phyloP scores from a whole-genome alignment of 2,888 invertebrate species.

The Oligia latruncula region DNA sequence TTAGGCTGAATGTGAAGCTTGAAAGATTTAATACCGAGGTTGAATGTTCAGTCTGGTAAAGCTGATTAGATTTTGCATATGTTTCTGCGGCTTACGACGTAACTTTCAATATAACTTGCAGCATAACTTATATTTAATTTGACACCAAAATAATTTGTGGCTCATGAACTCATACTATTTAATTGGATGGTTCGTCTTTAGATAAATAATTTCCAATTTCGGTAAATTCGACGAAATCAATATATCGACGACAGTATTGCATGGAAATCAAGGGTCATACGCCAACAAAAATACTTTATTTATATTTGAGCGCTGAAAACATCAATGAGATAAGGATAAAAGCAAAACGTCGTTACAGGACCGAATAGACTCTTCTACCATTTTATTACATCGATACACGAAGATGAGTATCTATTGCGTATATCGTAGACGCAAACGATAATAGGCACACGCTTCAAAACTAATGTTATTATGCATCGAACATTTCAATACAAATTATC shows the following conservation, averaged over 20 bases:
- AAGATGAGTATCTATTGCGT: conserved; percentile 68
- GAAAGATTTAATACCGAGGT: conserved; percentile 61
- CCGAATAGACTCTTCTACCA: conserved; percentile 78
- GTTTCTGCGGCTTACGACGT: conserved; percentile 12
- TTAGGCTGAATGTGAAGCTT: conserved; percentile 53
- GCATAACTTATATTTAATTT: conserved; percentile 3
- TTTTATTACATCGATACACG: conserved; percentile 78
- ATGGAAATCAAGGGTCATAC: conserved; percentile 6
- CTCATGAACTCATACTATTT: not conserved
- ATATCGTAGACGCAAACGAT: conserved; percentile 66
- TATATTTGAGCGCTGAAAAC: conserved; percentile 40
- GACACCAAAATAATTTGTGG: not conserved
- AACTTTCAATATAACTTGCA: conserved; percentile 10
- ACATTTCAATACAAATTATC: conserved; percentile 82
- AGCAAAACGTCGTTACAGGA: conserved; percentile 83
- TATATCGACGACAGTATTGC: conserved; percentile 6
- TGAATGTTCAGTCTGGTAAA: conserved; percentile 36
- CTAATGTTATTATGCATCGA: conserved; percentile 76
- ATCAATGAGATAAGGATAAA: conserved; percentile 82
- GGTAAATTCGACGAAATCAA: not conserved
- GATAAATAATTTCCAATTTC: not conserved
- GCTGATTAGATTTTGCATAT: conserved; percentile 56
- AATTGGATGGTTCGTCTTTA: not conserved
- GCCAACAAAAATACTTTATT: conserved; percentile 49
- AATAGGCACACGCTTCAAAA: conserved; percentile 70